Conservation (phyloP, 2,888 invertebrate genomes). For the Colletes collaris region DNA sequence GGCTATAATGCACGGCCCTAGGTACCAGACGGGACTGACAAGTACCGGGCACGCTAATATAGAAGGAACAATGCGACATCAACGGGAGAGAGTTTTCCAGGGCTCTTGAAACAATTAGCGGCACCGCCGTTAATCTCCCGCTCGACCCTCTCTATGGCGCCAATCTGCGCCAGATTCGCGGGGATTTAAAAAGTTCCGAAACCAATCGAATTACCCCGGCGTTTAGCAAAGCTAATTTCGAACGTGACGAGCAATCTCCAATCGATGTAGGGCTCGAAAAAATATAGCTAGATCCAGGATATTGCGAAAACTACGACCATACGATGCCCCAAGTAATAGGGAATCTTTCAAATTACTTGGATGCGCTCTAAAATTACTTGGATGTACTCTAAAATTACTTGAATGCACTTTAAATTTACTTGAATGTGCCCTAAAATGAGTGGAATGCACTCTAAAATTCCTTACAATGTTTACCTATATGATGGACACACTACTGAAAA, state of each 20-base stretch:
- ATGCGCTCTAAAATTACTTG: too few species aligned
- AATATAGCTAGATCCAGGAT: not conserved
- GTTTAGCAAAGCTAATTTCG: slow-evolving; percentile 25
- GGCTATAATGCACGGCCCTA: slow-evolving; percentile 53
- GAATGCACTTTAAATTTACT: too few species aligned
- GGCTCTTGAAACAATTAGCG: slow-evolving; percentile 65
- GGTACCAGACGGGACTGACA: slow-evolving; percentile 52
- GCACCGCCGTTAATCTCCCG: slow-evolving; percentile 57
- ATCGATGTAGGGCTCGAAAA: not conserved
- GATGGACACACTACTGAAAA: too few species aligned
- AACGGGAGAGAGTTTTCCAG: slow-evolving; percentile 49
- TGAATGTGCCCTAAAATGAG: too few species aligned
- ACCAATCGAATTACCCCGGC: slow-evolving; percentile 30
- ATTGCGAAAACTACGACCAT: not conserved
- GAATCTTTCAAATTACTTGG: too few species aligned
- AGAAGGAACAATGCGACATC: slow-evolving; percentile 61
- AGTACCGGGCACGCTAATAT: slow-evolving; percentile 60
- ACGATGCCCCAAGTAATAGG: too few species aligned
- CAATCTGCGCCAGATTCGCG: slow-evolving; percentile 41
- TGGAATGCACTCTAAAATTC: too few species aligned
- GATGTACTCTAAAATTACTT: too few species aligned
- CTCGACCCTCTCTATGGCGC: slow-evolving; percentile 43
- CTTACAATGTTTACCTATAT: too few species aligned
- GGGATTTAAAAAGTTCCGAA: slow-evolving; percentile 36
- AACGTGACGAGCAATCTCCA: not conserved